Evolutionary conservation across 2,797 vertebrate genomes (phyloP).

Genomic region (Carapus acus): DNA sequence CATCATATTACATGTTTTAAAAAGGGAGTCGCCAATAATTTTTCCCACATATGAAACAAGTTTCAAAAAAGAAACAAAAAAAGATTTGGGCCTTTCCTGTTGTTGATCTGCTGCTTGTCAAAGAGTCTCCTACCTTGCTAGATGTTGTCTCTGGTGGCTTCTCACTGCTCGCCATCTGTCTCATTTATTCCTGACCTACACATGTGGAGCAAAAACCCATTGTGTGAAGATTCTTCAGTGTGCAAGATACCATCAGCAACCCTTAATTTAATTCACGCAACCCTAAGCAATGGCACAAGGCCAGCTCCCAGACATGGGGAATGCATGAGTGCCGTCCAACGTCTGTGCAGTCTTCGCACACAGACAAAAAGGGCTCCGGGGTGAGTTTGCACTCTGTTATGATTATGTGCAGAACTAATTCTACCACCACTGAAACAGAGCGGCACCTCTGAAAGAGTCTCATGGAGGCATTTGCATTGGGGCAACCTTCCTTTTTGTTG

Average conservation of each 20-base stretch:
- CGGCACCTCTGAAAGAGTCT: constrained; percentile 29
- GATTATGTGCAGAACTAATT: constrained; percentile 59
- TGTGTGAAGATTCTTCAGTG: constrained; percentile 48
- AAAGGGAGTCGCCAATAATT: no score
- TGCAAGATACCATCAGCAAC: constrained; percentile 51
- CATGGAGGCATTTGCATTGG: constrained; percentile 25
- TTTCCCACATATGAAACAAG: no score
- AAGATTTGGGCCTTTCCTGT: no score
- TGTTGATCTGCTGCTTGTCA: no score
- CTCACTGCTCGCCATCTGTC: constrained; percentile 15
- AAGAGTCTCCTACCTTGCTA: constrained; percentile 12
- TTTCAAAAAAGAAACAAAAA: no score
- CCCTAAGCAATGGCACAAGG: constrained; percentile 53
- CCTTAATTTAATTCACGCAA: constrained; percentile 60
- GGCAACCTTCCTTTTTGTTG: no score
- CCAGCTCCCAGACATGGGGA: constrained; percentile 56
- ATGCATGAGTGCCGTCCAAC: constrained; percentile 57
- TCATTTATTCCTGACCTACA: constrained; percentile 17
- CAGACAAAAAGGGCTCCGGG: constrained; percentile 52
- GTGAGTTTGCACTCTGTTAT: constrained; percentile 70
- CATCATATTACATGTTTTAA: no score
- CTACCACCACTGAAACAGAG: no score
- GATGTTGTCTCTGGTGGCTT: constrained; percentile 14
- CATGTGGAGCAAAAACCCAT: constrained; percentile 46
- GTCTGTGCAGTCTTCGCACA: constrained; percentile 56